Evolutionary conservation across 1,140 invertebrate species (phyloP).

Genomic region (Subanguina moxae): DNA sequence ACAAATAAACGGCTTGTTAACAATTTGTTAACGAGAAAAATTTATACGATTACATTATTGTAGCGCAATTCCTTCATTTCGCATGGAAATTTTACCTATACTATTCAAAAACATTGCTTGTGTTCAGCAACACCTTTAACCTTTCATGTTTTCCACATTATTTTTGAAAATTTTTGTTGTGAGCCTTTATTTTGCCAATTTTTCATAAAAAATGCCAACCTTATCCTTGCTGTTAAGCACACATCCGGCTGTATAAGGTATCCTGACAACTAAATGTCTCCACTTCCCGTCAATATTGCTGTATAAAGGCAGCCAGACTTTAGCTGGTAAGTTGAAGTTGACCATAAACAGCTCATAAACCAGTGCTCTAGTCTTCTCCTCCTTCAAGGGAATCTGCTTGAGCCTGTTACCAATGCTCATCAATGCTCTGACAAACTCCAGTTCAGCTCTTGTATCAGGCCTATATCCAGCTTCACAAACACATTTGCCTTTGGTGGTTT

Average conservation of each 20-base stretch:
- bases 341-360: slow-evolving; percentile 84
- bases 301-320: slow-evolving; percentile 90
- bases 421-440: slow-evolving; percentile 77
- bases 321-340: slow-evolving; percentile 90
- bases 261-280: slow-evolving; percentile 77
- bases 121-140: too few species aligned
- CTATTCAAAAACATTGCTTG: too few species aligned
- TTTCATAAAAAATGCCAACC: slow-evolving; percentile 64
- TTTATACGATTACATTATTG: too few species aligned
- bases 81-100: too few species aligned
- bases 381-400: slow-evolving; percentile 83
- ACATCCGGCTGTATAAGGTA: slow-evolving; percentile 87
- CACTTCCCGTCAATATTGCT: slow-evolving; percentile 56
- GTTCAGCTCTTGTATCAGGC: slow-evolving; percentile 68
- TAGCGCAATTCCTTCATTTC: too few species aligned
- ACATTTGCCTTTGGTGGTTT: neutral
- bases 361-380: slow-evolving; percentile 81
- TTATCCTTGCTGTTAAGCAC: slow-evolving; percentile 99
- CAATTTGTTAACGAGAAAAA: too few species aligned
- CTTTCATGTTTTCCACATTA: too few species aligned
- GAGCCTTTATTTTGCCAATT: too few species aligned
- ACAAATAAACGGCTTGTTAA: too few species aligned
- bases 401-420: slow-evolving; percentile 85
- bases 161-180: too few species aligned
- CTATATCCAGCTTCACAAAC: neutral